These are phyloP conservation scores for Limnodromus scolopaceus DNA, from an alignment of 2,797 vertebrate genomes.

Conservation along the genomic window DNA sequence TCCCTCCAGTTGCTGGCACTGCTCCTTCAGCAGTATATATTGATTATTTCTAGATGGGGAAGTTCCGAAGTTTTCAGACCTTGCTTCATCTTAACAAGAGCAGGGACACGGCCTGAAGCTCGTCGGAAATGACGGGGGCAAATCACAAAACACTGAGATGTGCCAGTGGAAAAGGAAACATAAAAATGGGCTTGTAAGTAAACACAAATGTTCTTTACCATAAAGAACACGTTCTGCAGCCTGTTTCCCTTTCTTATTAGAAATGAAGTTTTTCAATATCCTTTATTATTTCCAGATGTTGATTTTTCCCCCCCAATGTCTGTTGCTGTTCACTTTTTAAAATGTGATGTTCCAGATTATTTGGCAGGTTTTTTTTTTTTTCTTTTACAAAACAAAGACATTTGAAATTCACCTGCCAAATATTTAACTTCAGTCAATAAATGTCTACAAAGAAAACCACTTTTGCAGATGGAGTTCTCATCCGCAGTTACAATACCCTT, in stretches of 20 bases:
- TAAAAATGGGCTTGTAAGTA: not conserved
- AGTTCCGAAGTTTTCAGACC: not conserved
- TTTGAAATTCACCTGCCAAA: conserved; percentile 7
- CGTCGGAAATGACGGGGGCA: not conserved
- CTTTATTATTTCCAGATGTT: conserved; percentile 32
- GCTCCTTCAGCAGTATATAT: not conserved
- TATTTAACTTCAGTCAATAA: not conserved
- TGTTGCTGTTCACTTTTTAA: not conserved
- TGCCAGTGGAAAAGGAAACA: not conserved
- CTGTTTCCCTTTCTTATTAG: not conserved
- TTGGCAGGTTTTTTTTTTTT: not conserved
- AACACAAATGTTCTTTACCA: not conserved
- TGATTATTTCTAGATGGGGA: not conserved
- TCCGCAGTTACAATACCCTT: not conserved
- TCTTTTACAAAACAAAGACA: not conserved
- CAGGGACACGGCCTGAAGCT: rapidly evolving
- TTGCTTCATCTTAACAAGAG: not conserved
- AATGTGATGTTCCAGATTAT: not conserved
- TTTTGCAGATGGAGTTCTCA: not conserved
- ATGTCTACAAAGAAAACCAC: not conserved
- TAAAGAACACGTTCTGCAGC: not conserved
- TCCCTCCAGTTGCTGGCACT: not conserved
- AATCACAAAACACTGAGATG: not conserved
- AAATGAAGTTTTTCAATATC: not conserved
- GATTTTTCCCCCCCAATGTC: not conserved